Conservation (phyloP, 2,888 invertebrate genomes). For the Thecocarcelia acutangulata region DNA sequence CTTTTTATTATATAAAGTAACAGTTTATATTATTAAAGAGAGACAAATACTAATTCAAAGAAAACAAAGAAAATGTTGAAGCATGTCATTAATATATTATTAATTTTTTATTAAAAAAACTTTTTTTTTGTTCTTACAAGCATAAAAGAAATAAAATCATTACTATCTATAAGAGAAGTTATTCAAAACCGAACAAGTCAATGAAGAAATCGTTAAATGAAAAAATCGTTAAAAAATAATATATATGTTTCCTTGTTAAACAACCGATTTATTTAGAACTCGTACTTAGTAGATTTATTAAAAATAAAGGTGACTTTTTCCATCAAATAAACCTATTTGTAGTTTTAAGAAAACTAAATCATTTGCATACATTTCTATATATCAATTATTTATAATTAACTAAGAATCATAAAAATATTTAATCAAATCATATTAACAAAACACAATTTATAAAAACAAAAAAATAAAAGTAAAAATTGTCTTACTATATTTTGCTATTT, state of each 20-base stretch:
- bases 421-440: constrained; percentile 42
- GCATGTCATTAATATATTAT: constrained; percentile 30
- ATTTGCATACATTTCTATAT: not conserved
- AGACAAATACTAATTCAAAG: constrained; percentile 62
- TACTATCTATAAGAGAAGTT: too few species aligned
- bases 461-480: not conserved
- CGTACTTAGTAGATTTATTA: too few species aligned
- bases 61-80: constrained; percentile 51
- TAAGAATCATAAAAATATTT: constrained; percentile 5
- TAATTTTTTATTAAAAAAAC: constrained; percentile 24
- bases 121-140: not conserved
- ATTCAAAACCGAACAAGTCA: too few species aligned
- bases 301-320: too few species aligned
- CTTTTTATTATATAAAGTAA: constrained; percentile 65
- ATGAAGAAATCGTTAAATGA: too few species aligned
- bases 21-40: constrained; percentile 69
- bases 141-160: not conserved
- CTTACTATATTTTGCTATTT: constrained; percentile 23
- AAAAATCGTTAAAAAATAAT: too few species aligned
- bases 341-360: too few species aligned
- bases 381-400: constrained; percentile 4
- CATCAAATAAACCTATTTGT: too few species aligned
- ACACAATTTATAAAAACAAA: constrained; percentile 28
- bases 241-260: too few species aligned
- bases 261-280: too few species aligned